phyloP scores from a whole-genome alignment of 2,113 vertebrate species.

The Gavia stellata region DNA sequence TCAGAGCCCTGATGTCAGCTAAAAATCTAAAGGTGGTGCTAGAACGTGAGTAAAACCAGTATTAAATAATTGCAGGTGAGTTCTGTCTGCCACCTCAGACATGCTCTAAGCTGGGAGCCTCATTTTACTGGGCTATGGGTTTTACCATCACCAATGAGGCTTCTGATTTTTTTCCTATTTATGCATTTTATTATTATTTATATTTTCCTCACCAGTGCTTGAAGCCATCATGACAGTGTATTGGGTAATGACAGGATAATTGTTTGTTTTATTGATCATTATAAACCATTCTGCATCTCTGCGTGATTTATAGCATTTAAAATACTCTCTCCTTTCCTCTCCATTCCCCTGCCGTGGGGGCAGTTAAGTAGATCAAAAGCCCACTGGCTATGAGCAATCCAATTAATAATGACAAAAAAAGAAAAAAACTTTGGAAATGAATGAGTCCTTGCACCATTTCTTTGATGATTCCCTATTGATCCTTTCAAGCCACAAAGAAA shows the following conservation, averaged over 20 bases:
- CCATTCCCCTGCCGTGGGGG: background rate
- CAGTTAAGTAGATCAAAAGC: constrained; percentile 47
- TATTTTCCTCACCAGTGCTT: background rate
- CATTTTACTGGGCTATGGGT: background rate
- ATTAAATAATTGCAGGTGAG: background rate
- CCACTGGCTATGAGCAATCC: constrained; percentile 34
- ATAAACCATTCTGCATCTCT: constrained; percentile 52
- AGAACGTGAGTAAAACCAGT: background rate
- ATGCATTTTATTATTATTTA: constrained; percentile 15
- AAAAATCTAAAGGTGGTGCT: background rate
- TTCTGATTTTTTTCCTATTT: background rate
- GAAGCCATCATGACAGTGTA: constrained; percentile 21
- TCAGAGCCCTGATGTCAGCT: background rate
- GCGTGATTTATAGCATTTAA: constrained; percentile 53
- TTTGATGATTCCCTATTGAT: constrained; percentile 24
- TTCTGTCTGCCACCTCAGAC: background rate
- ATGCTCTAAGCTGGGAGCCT: background rate
- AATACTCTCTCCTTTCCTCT: constrained; percentile 37
- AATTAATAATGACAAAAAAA: constrained; percentile 33
- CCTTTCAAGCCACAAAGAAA: background rate
- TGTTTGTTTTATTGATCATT: constrained; percentile 73
- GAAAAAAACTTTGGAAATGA: background rate
- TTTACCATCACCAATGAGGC: background rate
- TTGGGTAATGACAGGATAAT: constrained; percentile 66
- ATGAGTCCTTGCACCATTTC: background rate